Base-by-base conservation (phyloP, 2,888 invertebrate species). In the Pyrocoelia pectoralis region DNA sequence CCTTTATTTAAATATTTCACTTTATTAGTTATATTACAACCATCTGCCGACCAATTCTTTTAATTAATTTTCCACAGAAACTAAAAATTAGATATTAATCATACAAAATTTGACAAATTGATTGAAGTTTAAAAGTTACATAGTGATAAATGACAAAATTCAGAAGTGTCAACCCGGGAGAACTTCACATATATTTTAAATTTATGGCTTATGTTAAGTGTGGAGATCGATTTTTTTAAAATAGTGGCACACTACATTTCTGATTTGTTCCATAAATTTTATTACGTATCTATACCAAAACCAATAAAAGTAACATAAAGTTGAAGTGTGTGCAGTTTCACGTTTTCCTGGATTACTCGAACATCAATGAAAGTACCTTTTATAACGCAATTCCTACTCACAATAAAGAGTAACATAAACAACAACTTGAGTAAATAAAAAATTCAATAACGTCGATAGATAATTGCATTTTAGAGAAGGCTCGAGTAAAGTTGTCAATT, bases 221-320 rank as follows among this genome's bases (percentile, higher is more conserved):
- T 8, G 24, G 24, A 24, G n/a, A 33, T n/a, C 9, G 33, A 33
- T 33, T 33, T 33, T 8, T n/a, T 33, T 33, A 4, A 33, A 33
- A 6, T 33, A n/a, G 9, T 33, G n/a, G 2, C 9, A 4, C n/a
- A 33, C 10, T 33, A 33, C 8, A 33, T 33, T 33, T 33, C n/a
- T 33, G 33, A 33, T 33, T 33, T 33, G 33, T 33, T 10, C 33
- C n/a, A 33, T 33, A 33, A 33, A 33, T n/a, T 33, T 33, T 33
- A 33, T 33, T 33, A 8, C 33, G 33, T 10, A 33, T 33, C n/a
- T 6, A 2, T 33, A 33, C 33, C n/a, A n/a, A n/a, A n/a, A n/a
- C n/a, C n/a, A 33, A 33, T 33, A 33, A 33, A 33, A 33, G n/a
- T 33, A 33, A 33, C 33, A 33, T 33, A 33, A 33, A 33, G n/a